Conservation (phyloP, 2,113 vertebrate species). For the Lepus europaeus region DNA sequence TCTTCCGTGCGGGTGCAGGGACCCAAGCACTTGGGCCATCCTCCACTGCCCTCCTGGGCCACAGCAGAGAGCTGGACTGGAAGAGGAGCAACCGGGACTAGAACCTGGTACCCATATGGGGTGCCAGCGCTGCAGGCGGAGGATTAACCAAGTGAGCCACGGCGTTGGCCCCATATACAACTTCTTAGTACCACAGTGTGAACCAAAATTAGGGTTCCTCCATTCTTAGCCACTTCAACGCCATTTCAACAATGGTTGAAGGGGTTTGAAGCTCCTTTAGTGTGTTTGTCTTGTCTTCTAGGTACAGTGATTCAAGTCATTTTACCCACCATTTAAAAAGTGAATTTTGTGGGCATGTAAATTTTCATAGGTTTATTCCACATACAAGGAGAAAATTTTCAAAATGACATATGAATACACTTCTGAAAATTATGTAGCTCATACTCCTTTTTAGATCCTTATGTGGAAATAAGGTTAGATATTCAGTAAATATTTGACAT, state of each 20-base stretch:
- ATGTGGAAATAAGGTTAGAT: constrained; percentile 36
- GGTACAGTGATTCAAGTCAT: background rate
- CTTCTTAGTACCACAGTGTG: constrained; percentile 51
- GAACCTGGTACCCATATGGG: no score
- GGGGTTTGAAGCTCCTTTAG: constrained; percentile 18
- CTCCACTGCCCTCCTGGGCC: no score
- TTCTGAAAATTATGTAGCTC: constrained; percentile 55
- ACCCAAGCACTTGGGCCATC: no score
- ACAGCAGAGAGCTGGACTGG: no score
- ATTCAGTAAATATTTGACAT: constrained; percentile 62
- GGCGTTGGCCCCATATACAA: background rate
- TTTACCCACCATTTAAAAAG: background rate
- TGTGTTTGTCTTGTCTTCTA: constrained; percentile 54
- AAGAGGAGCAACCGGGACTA: no score
- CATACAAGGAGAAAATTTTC: constrained; percentile 22
- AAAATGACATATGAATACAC: constrained; percentile 41
- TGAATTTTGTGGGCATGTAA: constrained; percentile 63
- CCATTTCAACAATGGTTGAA: constrained; percentile 26
- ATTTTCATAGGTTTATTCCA: constrained; percentile 63
- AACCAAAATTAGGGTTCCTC: constrained; percentile 50
- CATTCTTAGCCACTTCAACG: constrained; percentile 15
- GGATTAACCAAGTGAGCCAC: no score
- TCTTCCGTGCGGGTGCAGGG: no score
- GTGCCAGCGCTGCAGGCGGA: no score
- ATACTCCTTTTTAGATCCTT: constrained; percentile 60